Evolutionary conservation across 2,113 vertebrate species (phyloP).

Genomic region (Pan paniscus): DNA sequence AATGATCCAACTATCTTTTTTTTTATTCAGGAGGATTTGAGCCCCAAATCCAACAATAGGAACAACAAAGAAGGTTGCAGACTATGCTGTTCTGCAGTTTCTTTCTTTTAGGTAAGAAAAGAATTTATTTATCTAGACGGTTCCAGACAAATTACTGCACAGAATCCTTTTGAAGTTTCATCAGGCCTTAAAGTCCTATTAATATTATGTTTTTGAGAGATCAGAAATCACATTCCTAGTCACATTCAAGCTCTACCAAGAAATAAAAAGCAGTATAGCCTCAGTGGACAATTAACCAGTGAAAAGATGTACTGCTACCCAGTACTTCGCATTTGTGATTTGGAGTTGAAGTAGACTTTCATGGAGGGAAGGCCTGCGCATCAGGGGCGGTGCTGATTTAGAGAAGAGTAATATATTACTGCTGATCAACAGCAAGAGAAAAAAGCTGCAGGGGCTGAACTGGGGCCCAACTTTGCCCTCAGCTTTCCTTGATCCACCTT

Average conservation of each 20-base stretch:
- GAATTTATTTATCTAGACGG: not conserved
- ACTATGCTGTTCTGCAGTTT: not conserved
- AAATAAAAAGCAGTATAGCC: not conserved
- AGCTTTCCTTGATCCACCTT: not conserved
- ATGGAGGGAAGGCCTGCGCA: no score
- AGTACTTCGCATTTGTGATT: not conserved
- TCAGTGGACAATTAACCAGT: not conserved
- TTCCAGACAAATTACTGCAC: not conserved
- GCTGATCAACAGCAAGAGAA: not conserved
- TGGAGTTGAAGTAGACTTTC: not conserved
- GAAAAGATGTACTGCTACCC: not conserved
- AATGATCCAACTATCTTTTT: not conserved
- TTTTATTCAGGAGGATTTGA: not conserved
- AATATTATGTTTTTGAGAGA: not conserved
- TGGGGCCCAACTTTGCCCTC: not conserved
- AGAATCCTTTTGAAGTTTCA: not conserved
- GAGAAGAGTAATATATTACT: not conserved
- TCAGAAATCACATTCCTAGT: not conserved
- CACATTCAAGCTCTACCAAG: not conserved
- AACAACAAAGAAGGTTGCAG: not conserved
- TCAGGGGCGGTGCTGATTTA: fast-evolving
- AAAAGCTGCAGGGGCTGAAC: not conserved
- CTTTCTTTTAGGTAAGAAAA: not conserved
- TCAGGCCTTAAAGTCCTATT: not conserved
- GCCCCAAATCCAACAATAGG: not conserved